Conservation (phyloP, 2,797 vertebrate genomes). For the Sarcophilus harrisii region DNA sequence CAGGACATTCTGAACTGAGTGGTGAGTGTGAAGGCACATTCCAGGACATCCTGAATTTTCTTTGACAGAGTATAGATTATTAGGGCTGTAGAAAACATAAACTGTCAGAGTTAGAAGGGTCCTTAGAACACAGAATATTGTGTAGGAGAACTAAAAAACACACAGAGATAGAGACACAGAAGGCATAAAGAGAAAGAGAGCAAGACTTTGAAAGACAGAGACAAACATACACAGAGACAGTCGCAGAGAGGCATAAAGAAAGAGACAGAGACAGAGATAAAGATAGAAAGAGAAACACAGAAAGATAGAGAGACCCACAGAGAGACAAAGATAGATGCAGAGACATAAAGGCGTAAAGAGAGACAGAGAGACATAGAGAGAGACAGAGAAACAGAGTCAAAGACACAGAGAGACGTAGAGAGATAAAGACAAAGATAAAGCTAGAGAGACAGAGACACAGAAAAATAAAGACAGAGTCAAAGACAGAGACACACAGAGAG, state of each 20-base stretch:
- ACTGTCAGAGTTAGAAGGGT: not conserved
- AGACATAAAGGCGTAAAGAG: not conserved
- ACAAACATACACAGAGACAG: not conserved
- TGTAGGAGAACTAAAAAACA: not conserved
- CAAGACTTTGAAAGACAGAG: not conserved
- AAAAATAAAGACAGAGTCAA: no score
- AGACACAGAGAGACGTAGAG: no score
- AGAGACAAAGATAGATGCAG: not conserved
- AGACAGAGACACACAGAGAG: not conserved
- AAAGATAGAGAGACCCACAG: no score
- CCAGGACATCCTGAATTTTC: not conserved
- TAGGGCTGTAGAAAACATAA: not conserved
- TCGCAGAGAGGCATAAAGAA: not conserved
- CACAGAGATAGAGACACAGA: not conserved
- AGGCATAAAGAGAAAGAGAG: not conserved
- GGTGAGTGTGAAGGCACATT: not conserved
- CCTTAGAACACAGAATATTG: not conserved
- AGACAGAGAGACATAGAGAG: no score
- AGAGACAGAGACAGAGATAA: not conserved
- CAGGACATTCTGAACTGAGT: slow-evolving; percentile 1
- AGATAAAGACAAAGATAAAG: no score
- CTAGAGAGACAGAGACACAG: no score
- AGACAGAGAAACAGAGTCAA: no score
- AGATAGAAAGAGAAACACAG: not conserved
- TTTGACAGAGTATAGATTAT: not conserved